phyloP scores from a whole-genome alignment of 2,888 invertebrate genomes.

The Pheosia tremula region DNA sequence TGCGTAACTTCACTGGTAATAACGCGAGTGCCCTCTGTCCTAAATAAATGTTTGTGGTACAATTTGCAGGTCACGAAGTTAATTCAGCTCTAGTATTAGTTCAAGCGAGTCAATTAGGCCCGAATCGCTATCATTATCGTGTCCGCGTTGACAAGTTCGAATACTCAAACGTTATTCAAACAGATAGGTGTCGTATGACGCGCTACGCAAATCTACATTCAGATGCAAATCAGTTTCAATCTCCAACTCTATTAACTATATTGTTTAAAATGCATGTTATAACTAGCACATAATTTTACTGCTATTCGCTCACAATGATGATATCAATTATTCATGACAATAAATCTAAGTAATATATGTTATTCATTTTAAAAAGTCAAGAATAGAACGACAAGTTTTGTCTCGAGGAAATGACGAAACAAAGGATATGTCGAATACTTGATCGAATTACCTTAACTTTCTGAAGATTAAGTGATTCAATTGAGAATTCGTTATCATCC shows the following conservation, averaged over 20 bases:
- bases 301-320: background rate
- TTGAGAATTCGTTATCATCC: too few species aligned
- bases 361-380: background rate
- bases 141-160: background rate
- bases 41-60: slow-evolving; percentile 21
- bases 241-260: background rate
- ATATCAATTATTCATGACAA: background rate
- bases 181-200: too few species aligned
- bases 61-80: slow-evolving; percentile 16
- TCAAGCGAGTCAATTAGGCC: slow-evolving; percentile 10
- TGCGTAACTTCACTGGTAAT: background rate
- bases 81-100: slow-evolving; percentile 12
- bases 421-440: too few species aligned
- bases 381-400: background rate
- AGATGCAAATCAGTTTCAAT: background rate
- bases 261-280: background rate
- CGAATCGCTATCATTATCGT: slow-evolving; percentile 2
- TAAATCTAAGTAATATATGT: background rate
- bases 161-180: too few species aligned
- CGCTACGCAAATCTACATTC: background rate
- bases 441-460: too few species aligned
- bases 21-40: slow-evolving; percentile 14
- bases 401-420: too few species aligned
- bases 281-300: background rate
- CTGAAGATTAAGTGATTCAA: too few species aligned